Conservation (phyloP, 2,888 invertebrate species). For the Diplazon laetatorius region DNA sequence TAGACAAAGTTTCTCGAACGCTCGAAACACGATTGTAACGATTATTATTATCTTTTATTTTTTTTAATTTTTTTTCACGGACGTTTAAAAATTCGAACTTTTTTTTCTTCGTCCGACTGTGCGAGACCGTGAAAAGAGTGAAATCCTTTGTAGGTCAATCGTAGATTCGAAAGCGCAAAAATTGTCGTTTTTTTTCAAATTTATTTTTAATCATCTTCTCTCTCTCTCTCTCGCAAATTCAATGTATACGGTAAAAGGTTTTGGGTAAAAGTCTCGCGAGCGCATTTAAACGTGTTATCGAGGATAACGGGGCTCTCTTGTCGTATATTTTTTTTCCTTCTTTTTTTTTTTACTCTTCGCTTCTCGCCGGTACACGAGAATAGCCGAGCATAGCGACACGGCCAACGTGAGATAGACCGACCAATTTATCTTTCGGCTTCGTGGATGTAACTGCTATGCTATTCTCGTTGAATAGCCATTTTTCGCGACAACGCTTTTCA, state of each 20-base stretch:
- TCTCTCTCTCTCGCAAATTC: no score
- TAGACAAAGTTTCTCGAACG: constrained; percentile 8
- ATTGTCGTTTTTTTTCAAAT: constrained; percentile 2
- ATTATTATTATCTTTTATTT: no score
- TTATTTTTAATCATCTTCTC: no score
- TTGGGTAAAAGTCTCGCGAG: constrained; percentile 13
- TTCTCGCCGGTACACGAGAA: constrained; percentile 19
- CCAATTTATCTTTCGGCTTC: constrained; percentile 50
- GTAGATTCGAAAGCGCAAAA: constrained; percentile 4
- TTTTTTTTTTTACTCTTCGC: constrained; percentile 1
- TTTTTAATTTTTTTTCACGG: no score
- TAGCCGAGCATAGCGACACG: neutral
- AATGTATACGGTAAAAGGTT: constrained; percentile 4
- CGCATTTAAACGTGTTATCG: constrained; percentile 47
- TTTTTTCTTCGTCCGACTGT: no score
- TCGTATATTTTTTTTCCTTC: no score
- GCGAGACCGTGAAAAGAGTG: neutral
- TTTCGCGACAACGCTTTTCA: constrained; percentile 4
- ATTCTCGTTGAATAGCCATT: constrained; percentile 32
- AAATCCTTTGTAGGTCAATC: constrained; percentile 30
- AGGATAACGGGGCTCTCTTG: constrained; percentile 37
- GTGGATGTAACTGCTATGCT: constrained; percentile 18
- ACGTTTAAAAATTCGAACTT: no score
- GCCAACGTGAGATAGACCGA: constrained; percentile 11
- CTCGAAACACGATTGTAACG: constrained; percentile 13